A percentile compares a stretch with the other conserved stretches of the same genome.
These are phyloP conservation scores for Papilio machaon DNA, from an alignment of 1,140 invertebrate species.

Conservation along the genomic window DNA sequence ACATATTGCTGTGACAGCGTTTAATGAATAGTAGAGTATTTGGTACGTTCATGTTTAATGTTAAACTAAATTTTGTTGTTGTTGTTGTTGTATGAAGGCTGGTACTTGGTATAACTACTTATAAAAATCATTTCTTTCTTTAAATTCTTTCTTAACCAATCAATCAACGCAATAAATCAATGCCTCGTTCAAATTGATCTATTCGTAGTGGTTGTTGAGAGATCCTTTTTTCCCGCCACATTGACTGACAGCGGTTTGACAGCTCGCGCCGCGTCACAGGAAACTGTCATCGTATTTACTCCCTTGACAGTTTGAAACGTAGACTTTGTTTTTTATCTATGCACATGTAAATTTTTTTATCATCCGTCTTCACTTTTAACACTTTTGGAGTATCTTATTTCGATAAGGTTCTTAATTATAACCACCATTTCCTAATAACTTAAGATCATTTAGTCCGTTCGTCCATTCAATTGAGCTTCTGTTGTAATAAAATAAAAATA, in stretches of 20 bases:
- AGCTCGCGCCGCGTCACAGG: conserved; percentile 17
- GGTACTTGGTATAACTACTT: no score
- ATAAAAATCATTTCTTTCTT: background rate
- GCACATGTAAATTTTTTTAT: background rate
- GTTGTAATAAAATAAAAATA: background rate
- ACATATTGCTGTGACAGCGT: no score
- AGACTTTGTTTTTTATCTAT: conserved; percentile 20
- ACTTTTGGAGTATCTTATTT: background rate
- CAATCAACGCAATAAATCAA: conserved; percentile 33
- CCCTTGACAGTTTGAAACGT: conserved; percentile 20
- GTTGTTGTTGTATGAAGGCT: no score
- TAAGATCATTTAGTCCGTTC: background rate
- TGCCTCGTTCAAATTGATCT: conserved; percentile 3
- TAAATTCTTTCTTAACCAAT: background rate
- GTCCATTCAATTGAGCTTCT: background rate
- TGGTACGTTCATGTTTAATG: no score
- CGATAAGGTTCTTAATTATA: background rate
- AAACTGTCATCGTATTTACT: conserved; percentile 28
- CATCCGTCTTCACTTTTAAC: background rate
- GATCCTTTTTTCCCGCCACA: conserved; percentile 28
- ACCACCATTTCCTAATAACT: background rate
- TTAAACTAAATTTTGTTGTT: no score
- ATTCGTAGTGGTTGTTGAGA: conserved; percentile 11
- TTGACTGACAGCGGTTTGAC: conserved; percentile 30
- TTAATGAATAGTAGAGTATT: no score